A percentile compares a stretch with the other conserved stretches of the same genome.
Evolutionary conservation across 2,797 vertebrate species (phyloP).

Genomic region (Clarias platycephalus): DNA sequence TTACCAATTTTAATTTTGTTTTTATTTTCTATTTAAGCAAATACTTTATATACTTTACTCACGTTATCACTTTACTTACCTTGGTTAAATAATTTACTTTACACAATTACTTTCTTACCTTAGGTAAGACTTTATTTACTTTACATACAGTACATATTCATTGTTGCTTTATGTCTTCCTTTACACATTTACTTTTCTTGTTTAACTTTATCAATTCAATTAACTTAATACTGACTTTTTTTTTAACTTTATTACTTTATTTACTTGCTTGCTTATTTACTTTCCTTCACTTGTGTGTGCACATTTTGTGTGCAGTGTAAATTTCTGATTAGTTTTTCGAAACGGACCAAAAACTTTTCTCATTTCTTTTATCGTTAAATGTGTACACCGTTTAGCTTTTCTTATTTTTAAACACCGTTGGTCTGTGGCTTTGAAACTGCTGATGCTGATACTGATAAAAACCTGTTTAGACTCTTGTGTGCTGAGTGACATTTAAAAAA

Average conservation of each 20-base stretch:
- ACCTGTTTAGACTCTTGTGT: not conserved
- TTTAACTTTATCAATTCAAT: not conserved
- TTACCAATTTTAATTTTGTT: too few species aligned
- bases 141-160: too few species aligned
- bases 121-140: too few species aligned
- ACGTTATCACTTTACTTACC: too few species aligned
- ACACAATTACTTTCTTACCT: too few species aligned
- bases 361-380: not conserved
- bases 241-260: not conserved
- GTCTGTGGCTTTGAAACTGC: not conserved
- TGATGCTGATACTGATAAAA: not conserved
- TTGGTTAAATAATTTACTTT: too few species aligned
- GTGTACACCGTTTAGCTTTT: not conserved
- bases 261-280: not conserved
- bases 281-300: too few species aligned
- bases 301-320: too few species aligned
- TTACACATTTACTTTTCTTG: too few species aligned
- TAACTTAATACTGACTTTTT: not conserved
- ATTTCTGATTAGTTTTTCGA: not conserved
- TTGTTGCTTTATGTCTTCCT: too few species aligned
- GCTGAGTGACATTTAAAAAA: slow-evolving; percentile 11
- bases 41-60: too few species aligned
- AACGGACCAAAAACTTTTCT: not conserved
- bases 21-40: too few species aligned
- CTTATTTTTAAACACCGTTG: not conserved